phyloP scores from a whole-genome alignment of 2,797 vertebrate species.

The Sebastiscus tertius region DNA sequence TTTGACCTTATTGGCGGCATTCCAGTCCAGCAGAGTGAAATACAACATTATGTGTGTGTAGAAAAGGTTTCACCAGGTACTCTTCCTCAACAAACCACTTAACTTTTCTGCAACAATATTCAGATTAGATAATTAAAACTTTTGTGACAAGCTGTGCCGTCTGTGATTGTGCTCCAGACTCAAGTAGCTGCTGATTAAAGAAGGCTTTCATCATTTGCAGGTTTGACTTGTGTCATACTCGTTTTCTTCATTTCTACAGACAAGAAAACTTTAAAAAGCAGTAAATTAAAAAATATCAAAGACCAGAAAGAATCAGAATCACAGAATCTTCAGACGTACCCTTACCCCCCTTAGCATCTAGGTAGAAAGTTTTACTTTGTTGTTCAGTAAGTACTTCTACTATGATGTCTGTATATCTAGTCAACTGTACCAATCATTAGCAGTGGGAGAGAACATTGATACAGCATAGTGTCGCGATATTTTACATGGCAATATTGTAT shows the following conservation, averaged over 20 bases:
- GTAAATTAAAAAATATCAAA: constrained; percentile 1
- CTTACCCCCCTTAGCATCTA: not conserved
- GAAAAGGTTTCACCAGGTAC: not conserved
- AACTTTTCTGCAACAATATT: not conserved
- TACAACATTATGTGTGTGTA: not conserved
- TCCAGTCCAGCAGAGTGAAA: constrained; percentile 23
- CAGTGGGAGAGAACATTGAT: too few relatives aligned
- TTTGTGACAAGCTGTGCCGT: not conserved
- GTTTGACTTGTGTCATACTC: not conserved
- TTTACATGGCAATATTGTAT: too few relatives aligned
- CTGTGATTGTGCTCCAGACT: not conserved
- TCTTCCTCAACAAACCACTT: not conserved
- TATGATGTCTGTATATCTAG: not conserved
- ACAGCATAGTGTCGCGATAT: too few relatives aligned
- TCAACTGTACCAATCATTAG: not conserved
- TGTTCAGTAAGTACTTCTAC: not conserved
- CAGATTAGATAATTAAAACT: constrained; percentile 6
- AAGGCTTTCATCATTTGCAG: not conserved
- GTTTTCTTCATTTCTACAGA: not conserved
- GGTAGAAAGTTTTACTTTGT: not conserved
- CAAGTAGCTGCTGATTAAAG: constrained; percentile 15
- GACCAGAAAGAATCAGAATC: not conserved
- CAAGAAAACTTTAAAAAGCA: not conserved
- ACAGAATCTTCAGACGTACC: not conserved
- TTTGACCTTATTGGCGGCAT: constrained; percentile 40